These are phyloP conservation scores for Pocillopora grandis DNA, from an alignment of 92 coral and sea anemone genomes.

Conservation along the genomic window DNA sequence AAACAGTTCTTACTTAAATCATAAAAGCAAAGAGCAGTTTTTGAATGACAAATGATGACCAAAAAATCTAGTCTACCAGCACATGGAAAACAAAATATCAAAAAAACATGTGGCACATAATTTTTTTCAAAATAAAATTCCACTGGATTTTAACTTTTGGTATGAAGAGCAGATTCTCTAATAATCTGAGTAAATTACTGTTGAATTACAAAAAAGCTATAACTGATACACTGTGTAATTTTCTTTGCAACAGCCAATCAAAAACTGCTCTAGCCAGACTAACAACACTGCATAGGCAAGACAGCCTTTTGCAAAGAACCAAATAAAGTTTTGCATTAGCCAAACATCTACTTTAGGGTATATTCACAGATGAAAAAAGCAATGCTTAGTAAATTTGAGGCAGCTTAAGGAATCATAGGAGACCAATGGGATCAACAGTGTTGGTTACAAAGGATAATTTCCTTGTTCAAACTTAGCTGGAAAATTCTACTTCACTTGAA, in stretches of 20 bases:
- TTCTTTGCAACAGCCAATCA: background rate
- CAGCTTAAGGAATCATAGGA: background rate
- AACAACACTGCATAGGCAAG: constrained; percentile 12
- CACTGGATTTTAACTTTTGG: too few species aligned
- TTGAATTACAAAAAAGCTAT: too few species aligned
- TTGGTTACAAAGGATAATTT: background rate
- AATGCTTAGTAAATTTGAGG: background rate
- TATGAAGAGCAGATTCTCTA: too few species aligned
- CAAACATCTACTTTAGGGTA: background rate
- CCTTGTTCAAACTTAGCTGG: background rate
- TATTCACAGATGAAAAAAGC: background rate
- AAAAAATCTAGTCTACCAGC: background rate
- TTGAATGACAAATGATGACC: background rate
- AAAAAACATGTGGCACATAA: background rate
- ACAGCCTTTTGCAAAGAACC: constrained; percentile 1
- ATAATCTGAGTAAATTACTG: too few species aligned
- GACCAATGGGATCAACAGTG: background rate
- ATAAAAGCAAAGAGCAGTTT: background rate
- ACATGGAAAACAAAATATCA: background rate
- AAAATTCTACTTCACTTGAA: background rate
- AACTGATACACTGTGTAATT: background rate
- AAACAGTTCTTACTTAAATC: constrained; percentile 28
- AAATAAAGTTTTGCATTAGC: background rate
- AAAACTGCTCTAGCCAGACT: constrained; percentile 12
- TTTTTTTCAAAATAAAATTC: too few species aligned